Percentiles rank a stretch among this genome's conserved stretches.
Conservation (phyloP, 2,113 vertebrate genomes). For the Corydoras sp. region DNA sequence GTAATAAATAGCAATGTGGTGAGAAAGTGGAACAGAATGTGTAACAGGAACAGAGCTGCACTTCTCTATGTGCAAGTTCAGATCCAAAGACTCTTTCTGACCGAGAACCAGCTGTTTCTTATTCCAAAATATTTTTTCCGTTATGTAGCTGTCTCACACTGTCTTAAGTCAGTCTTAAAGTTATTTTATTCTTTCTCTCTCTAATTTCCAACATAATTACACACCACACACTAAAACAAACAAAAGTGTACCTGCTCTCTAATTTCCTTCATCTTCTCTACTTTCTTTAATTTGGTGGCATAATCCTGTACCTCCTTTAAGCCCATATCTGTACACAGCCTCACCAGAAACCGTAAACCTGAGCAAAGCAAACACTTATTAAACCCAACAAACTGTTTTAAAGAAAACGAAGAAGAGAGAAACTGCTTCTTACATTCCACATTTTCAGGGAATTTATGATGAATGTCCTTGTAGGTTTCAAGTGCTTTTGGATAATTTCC, state of each 20-base stretch:
- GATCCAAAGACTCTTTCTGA: slow-evolving; percentile 35
- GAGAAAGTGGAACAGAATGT: slow-evolving; percentile 11
- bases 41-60: slow-evolving; percentile 14
- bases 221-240: background rate
- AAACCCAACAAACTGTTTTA: background rate
- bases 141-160: background rate
- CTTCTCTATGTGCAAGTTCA: slow-evolving; percentile 13
- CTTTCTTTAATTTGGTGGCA: slow-evolving; percentile 84
- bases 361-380: slow-evolving; percentile 40
- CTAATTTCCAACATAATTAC: too few species aligned
- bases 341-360: slow-evolving; percentile 89
- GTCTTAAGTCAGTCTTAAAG: background rate
- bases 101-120: slow-evolving; percentile 52
- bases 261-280: slow-evolving; percentile 91
- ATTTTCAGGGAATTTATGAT: slow-evolving; percentile 90
- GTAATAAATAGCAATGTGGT: background rate
- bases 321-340: slow-evolving; percentile 88
- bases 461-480: slow-evolving; percentile 90
- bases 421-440: slow-evolving; percentile 77
- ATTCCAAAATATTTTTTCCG: slow-evolving; percentile 34
- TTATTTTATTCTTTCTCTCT: too few species aligned
- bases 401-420: background rate
- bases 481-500: slow-evolving; percentile 95
- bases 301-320: slow-evolving; percentile 93
- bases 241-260: slow-evolving; percentile 78